These are phyloP conservation scores for Pituophis catenifer DNA, from an alignment of 2,113 vertebrate species.

Conservation along the genomic window DNA sequence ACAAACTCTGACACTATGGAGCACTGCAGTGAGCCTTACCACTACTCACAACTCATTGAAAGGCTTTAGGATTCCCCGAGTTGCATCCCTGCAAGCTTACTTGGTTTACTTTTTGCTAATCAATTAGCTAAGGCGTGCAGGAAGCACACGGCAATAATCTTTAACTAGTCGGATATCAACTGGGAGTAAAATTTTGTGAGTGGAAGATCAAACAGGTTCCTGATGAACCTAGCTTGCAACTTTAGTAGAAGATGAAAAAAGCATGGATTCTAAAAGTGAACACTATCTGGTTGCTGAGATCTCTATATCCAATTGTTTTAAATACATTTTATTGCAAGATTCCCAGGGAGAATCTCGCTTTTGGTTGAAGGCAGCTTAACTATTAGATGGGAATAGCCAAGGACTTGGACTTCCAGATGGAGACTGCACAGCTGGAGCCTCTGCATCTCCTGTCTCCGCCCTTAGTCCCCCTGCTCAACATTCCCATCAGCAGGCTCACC, in stretches of 20 bases:
- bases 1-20: not conserved
- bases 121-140: too few species aligned
- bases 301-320: not conserved
- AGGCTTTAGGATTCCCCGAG: not conserved
- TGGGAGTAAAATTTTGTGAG: too few species aligned
- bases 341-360: not conserved
- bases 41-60: not conserved
- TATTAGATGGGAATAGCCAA: not conserved
- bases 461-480: not conserved
- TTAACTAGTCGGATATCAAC: too few species aligned
- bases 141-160: too few species aligned
- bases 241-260: not conserved
- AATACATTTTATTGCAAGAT: not conserved
- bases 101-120: not conserved
- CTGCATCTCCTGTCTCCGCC: not conserved
- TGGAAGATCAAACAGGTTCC: too few species aligned
- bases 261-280: not conserved
- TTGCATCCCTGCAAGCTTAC: not conserved
- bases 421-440: not conserved
- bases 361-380: not conserved
- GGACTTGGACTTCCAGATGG: not conserved
- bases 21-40: not conserved
- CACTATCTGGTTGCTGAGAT: not conserved
- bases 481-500: conserved; percentile 49
- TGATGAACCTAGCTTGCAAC: too few species aligned